Base-by-base conservation (phyloP, 2,888 invertebrate species). In the Drosophila fulvimacula region DNA sequence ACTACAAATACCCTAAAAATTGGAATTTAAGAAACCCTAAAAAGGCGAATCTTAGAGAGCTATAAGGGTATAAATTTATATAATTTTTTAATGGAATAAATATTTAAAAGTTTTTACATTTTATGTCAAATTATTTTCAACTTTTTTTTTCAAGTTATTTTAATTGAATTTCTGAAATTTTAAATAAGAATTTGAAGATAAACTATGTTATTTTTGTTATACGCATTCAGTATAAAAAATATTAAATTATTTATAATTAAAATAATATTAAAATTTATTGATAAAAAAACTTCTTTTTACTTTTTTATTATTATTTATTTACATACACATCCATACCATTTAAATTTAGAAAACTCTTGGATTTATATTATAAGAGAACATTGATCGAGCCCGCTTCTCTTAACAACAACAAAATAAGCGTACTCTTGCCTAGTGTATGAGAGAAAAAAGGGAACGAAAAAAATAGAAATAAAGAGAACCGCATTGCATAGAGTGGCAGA, bases 401-500 rank as follows among this genome's bases (percentile, higher is more conserved):
- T n/a, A n/a, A n/a, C n/a, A n/a, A 19, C 13, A n/a, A 13, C 5
- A 24, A 21, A 44, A 36, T 19, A 5, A 1, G 19, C 36, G 19
- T 46, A 19, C 36, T 15, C 36, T 15, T 15, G 9, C 5, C 36
- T 10, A 57, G 46, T 24, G 46, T 36, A 57, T 46, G 30, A 15
- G 3, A 21, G 9, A 19, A 11, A 13, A 32, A 32, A n/a, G n/a
- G 32, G 19, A 24, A 52, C 11, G n/a, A 10, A 13, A 38, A 52
- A 32, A 38, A 19, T 15, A 11, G 38, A 52, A 38, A 24, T 21
- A 34, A 27, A 32, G 51, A 21, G 42, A 42, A 62, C 49, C 56
- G 69, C 79, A 73, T 70, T 81, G 82, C 82, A 76, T 74, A 69
- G 78, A 86, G 85, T 82, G 86, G 82, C 86, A 87, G 67, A 72